phyloP scores from a whole-genome alignment of 2,797 vertebrate species.

The Bovichtus diacanthus region DNA sequence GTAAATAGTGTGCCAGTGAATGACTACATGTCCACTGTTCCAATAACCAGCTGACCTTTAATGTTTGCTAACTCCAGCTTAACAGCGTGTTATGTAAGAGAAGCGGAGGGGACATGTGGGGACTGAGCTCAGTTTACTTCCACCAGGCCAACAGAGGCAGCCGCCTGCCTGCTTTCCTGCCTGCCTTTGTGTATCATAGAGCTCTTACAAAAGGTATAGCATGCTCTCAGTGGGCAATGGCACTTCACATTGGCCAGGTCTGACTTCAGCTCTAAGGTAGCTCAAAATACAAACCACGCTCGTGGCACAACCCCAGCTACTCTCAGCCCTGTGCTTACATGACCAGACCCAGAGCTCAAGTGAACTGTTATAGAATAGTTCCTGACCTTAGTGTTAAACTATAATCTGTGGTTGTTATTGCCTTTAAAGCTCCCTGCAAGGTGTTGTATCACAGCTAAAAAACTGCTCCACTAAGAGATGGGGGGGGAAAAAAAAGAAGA shows the following conservation, averaged over 20 bases:
- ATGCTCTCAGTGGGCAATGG: slow-evolving; percentile 43
- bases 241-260: slow-evolving; percentile 57
- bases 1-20: slow-evolving; percentile 63
- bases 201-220: slow-evolving; percentile 45
- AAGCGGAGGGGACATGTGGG: slow-evolving; percentile 49
- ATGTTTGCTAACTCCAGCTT: slow-evolving; percentile 78
- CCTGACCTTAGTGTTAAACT: slow-evolving; percentile 61
- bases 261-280: slow-evolving; percentile 67
- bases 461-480: neutral
- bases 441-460: slow-evolving; percentile 29
- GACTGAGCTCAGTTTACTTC: slow-evolving; percentile 59
- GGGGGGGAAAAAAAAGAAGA: neutral
- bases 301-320: slow-evolving; percentile 42
- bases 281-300: slow-evolving; percentile 57
- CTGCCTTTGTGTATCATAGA: slow-evolving; percentile 31
- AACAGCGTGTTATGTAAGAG: slow-evolving; percentile 73
- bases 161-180: slow-evolving; percentile 22
- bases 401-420: slow-evolving; percentile 53
- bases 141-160: slow-evolving; percentile 43
- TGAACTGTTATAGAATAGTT: slow-evolving; percentile 57
- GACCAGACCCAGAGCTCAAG: slow-evolving; percentile 56
- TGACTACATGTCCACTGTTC: slow-evolving; percentile 64
- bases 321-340: slow-evolving; percentile 50
- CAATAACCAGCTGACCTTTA: slow-evolving; percentile 79
- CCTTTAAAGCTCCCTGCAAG: slow-evolving; percentile 51